Base-by-base conservation (phyloP, 2,797 vertebrate genomes). In the Hemitrygon akajei region DNA sequence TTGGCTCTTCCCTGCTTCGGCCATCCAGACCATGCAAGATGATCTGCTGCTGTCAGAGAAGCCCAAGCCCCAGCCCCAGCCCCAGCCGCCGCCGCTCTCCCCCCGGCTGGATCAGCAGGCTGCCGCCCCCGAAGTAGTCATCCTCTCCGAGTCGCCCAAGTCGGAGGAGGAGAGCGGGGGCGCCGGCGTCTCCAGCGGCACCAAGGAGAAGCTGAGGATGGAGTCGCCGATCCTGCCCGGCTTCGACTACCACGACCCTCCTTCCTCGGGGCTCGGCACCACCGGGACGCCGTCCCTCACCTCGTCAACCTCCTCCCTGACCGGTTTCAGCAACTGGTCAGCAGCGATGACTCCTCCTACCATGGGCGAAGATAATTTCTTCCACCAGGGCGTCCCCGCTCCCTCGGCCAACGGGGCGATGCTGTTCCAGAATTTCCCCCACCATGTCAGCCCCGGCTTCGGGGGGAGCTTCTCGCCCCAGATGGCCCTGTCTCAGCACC, bases 401-500 rank as follows among this genome's bases (percentile, higher is more conserved):
- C 97, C 98, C 96, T 98, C 98, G 76, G 98, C 98, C 93, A 97
- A 98, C 94, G 98, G 98, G 96, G 98, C 98, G 94, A 96, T 99
- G 96, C 97, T 99, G 94, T 99, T 99, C 96, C 99, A 98, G 95
- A 99, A 99, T 97, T 99, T 99, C 95, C 98, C 99, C 95, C 99
- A 99, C 95, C 99, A 99, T 0, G 97, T 98, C 91, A 98, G 98
- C 95, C 98, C 99, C 94, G 98, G 98, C 95, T 99, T 99, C 94
- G 98, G 99, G 87, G 98, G 98, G 94, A 98, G 97, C 96, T 99
- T 99, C 96, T 99, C 99, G 94, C 98, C 98, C 2, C 99, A 99
- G 96, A 98, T 99, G 22, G 98, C 98, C 94, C 98, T 99, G 82
- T 98, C 98, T 58, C 99, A 99, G 96, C 98, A 99, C 95, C 98